Conservation (phyloP, 2,888 invertebrate species). For the Palloptera scutellata region DNA sequence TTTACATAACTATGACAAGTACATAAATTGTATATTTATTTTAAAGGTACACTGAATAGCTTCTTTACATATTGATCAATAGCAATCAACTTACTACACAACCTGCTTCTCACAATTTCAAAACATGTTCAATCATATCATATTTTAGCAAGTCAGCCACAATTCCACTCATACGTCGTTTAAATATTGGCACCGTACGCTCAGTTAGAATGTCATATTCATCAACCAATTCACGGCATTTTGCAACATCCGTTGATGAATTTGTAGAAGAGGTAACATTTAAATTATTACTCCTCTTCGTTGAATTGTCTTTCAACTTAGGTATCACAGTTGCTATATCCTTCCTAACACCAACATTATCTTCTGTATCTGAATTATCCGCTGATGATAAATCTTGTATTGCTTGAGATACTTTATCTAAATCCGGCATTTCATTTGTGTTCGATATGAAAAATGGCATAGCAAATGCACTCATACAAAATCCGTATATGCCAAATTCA, state of each 20-base stretch:
- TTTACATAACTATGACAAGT: too few species aligned
- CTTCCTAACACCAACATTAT: conserved; percentile 6
- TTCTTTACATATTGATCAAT: neutral
- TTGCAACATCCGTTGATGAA: conserved; percentile 30
- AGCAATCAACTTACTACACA: neutral
- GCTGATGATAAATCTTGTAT: conserved; percentile 46
- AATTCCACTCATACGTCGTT: conserved; percentile 50
- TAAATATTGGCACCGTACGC: conserved; percentile 52
- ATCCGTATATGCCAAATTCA: conserved; percentile 51
- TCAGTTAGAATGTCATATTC: conserved; percentile 50
- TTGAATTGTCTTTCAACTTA: neutral
- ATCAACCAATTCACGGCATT: conserved; percentile 45
- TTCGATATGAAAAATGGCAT: conserved; percentile 55
- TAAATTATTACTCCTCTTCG: conserved; percentile 3
- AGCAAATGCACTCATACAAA: conserved; percentile 54
- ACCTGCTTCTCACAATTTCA: conserved; percentile 14
- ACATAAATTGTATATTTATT: neutral
- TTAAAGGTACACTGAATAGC: neutral
- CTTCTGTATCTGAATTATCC: conserved; percentile 33
- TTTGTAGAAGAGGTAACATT: neutral
- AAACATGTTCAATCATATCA: conserved; percentile 39
- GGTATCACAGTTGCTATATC: neutral
- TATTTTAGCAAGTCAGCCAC: conserved; percentile 49
- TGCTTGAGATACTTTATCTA: conserved; percentile 52
- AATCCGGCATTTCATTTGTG: conserved; percentile 49